Base-by-base conservation (phyloP, 1,140 invertebrate genomes). In the Telenomus remus region DNA sequence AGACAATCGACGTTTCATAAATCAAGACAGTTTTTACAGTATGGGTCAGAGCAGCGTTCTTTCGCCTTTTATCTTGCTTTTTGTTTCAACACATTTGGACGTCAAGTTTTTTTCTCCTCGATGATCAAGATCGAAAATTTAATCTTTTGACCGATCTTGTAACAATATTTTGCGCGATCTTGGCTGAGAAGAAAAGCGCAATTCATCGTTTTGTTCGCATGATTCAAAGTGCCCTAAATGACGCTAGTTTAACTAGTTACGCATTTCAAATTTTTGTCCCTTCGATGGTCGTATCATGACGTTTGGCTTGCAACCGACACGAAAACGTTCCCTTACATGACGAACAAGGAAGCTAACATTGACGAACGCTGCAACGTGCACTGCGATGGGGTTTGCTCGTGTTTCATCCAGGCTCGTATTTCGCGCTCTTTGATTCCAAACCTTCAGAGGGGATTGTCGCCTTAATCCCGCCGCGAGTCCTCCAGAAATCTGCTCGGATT, bases 401-500 rank as follows among this genome's bases (percentile, higher is more conserved):
- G 44, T 35, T 33, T 49, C 34, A 39, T 14, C 48, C 4, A 42
- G 39, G 33, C 55, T 60, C 34, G 37, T 42, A 27, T 48, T 65
- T 27, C 15, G 4, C 39, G n/a, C n/a, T 39, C n/a, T 33, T 19
- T n/a, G 6, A 27, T 27, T 27, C n/a, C 19, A 27, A 6, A 16
- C 12, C 11, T 39, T 55, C 33, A 50, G 0, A 35, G 15, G 8
- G 1, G 39, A 11, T 49, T 27, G 11, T 14, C 7, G 33, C 33
- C 60, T 61, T 85, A 87, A 85, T 63, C 86, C 75, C 27, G 83
- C 81, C 49, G 88, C 82, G 81, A 92, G 90, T 86, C 92, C 89
- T 84, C 85, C 16, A 88, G 83, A 79, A 92, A 91, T 85, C 91
- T 90, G 76, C 89, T 90, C 49, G 95, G 94, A 89, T 94, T 94